These are phyloP conservation scores for Sphenopsis melanotis DNA, from an alignment of 2,797 vertebrate species.

Conservation along the genomic window DNA sequence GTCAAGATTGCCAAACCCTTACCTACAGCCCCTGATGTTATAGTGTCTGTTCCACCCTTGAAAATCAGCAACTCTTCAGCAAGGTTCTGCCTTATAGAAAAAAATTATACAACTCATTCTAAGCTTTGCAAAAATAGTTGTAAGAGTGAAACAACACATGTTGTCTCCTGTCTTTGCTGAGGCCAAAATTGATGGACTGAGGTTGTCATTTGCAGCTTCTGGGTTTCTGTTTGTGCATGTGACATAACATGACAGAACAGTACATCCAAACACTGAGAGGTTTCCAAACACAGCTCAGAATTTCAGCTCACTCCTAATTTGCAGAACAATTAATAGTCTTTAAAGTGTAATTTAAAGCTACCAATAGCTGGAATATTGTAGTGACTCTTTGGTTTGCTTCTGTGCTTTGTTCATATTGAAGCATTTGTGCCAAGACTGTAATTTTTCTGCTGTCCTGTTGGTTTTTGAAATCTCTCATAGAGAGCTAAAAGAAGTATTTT, in stretches of 20 bases:
- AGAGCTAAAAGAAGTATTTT: background rate
- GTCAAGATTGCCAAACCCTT: background rate
- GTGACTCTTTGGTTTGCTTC: background rate
- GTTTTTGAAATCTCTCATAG: background rate
- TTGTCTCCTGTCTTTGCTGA: background rate
- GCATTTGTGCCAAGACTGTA: background rate
- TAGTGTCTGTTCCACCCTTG: background rate
- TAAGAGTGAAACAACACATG: fast-evolving
- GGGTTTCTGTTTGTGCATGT: background rate
- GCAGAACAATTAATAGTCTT: background rate
- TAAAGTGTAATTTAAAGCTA: background rate
- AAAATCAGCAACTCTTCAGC: background rate
- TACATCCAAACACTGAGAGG: fast-evolving
- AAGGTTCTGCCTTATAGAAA: background rate
- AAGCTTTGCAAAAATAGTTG: background rate
- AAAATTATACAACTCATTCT: background rate
- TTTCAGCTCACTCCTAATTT: background rate
- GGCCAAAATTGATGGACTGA: background rate
- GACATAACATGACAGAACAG: background rate
- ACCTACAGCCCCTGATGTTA: background rate
- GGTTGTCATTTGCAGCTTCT: background rate
- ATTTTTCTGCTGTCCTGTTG: background rate
- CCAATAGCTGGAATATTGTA: background rate
- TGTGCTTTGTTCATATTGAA: background rate
- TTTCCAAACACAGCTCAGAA: background rate